These are phyloP conservation scores for Scotopteryx bipunctaria DNA, from an alignment of 2,888 invertebrate genomes.

Conservation along the genomic window DNA sequence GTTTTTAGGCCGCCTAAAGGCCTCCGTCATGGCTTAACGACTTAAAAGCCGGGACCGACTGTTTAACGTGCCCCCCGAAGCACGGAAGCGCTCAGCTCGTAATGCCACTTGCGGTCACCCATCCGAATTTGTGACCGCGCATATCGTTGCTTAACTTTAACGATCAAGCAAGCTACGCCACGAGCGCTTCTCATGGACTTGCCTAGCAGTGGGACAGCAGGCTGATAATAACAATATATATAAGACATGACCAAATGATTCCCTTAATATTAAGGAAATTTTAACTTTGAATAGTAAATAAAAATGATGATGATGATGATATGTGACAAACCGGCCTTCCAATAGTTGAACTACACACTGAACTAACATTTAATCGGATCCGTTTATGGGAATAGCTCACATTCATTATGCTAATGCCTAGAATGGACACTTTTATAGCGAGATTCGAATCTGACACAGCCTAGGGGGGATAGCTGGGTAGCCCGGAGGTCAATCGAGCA, in stretches of 20 bases:
- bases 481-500: too few species aligned
- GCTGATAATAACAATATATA: too few species aligned
- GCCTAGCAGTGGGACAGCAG: too few species aligned
- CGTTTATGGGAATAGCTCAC: constrained; percentile 36
- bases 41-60: background rate
- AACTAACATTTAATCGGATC: constrained; percentile 17
- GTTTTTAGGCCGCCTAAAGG: background rate
- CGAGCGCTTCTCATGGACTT: too few species aligned
- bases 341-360: too few species aligned
- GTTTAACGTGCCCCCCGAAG: background rate
- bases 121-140: too few species aligned
- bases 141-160: too few species aligned
- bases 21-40: background rate
- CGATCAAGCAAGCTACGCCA: too few species aligned
- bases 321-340: too few species aligned
- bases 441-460: constrained; percentile 22
- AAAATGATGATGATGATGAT: too few species aligned
- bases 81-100: background rate
- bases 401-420: constrained; percentile 39
- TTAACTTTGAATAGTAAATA: too few species aligned
- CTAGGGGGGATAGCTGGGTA: background rate
- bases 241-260: too few species aligned
- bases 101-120: background rate
- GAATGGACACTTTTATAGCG: constrained; percentile 35
- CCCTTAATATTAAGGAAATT: background rate